phyloP scores from a whole-genome alignment of 2,888 invertebrate genomes.

The Frankliniella intonsa region DNA sequence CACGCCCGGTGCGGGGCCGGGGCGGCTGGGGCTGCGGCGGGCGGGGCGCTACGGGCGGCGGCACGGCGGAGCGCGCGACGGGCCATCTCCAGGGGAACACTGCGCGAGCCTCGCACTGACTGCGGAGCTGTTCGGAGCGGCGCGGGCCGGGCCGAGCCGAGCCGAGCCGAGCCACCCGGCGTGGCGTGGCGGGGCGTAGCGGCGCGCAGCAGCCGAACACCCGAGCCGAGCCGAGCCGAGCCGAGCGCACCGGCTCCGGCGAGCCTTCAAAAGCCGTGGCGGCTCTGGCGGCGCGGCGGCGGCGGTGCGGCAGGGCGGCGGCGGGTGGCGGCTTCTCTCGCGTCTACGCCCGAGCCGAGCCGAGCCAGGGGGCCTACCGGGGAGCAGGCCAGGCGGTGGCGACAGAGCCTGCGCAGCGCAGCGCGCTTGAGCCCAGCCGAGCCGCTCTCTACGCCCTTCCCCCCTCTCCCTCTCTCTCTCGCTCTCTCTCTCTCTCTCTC shows the following conservation, averaged over 20 bases:
- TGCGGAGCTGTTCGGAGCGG: background rate
- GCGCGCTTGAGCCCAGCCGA: too few species aligned
- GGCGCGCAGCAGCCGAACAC: conserved; percentile 23
- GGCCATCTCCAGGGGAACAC: background rate
- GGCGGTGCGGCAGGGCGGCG: background rate
- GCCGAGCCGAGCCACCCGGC: conserved; percentile 29
- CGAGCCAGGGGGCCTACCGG: too few species aligned
- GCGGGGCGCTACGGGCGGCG: background rate
- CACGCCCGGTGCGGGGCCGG: background rate
- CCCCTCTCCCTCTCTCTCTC: too few species aligned
- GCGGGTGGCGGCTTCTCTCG: background rate
- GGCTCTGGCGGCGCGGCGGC: background rate
- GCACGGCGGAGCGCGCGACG: background rate
- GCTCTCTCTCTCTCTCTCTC: too few species aligned
- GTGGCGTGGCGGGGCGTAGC: too few species aligned
- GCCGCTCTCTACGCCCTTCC: too few species aligned
- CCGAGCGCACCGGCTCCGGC: background rate
- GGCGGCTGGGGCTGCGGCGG: background rate
- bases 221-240: conserved; percentile 11
- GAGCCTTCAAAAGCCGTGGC: background rate
- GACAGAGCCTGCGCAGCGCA: too few species aligned
- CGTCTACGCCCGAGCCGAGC: too few species aligned
- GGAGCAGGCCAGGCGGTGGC: too few species aligned
- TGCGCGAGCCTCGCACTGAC: background rate
- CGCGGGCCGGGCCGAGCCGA: background rate